A percentile compares a stretch with the other conserved stretches of the same genome.
These are phyloP conservation scores for Tholera decimalis DNA, from an alignment of 2,888 invertebrate genomes.

Conservation along the genomic window DNA sequence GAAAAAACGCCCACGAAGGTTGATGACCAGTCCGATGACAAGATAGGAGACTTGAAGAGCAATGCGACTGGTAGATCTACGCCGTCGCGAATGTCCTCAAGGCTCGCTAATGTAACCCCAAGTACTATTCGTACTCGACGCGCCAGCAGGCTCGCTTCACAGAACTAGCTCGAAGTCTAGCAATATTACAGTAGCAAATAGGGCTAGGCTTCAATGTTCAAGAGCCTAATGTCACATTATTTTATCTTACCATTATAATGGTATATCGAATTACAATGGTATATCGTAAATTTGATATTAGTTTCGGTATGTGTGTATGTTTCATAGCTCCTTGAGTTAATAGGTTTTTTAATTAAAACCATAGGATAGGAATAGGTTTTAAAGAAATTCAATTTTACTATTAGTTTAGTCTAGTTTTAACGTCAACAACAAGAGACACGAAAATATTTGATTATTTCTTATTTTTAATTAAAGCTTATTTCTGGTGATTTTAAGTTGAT, in stretches of 20 bases:
- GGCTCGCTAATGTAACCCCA: constrained; percentile 74
- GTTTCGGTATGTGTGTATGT: neutral
- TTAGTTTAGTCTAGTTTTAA: constrained; percentile 14
- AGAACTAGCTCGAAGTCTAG: constrained; percentile 60
- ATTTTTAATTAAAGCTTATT: neutral
- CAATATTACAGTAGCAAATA: neutral
- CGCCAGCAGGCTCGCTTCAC: constrained; percentile 73
- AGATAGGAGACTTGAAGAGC: constrained; percentile 59
- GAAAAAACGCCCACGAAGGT: neutral
- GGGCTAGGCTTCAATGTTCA: neutral
- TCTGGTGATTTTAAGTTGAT: neutral
- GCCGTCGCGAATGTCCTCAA: constrained; percentile 73
- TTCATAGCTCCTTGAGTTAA: constrained; percentile 1
- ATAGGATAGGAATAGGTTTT: neutral
- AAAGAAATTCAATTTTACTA: constrained; percentile 6
- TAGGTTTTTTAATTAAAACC: neutral
- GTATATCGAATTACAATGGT: neutral
- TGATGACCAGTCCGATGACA: constrained; percentile 40
- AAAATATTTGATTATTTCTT: neutral
- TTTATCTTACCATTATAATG: neutral
- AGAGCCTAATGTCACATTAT: no score
- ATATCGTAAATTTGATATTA: neutral
- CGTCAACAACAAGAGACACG: neutral
- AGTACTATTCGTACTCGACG: constrained; percentile 79
- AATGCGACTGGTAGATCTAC: constrained; percentile 69